phyloP scores from a whole-genome alignment of 2,888 invertebrate genomes.

The Drosophila colorata region DNA sequence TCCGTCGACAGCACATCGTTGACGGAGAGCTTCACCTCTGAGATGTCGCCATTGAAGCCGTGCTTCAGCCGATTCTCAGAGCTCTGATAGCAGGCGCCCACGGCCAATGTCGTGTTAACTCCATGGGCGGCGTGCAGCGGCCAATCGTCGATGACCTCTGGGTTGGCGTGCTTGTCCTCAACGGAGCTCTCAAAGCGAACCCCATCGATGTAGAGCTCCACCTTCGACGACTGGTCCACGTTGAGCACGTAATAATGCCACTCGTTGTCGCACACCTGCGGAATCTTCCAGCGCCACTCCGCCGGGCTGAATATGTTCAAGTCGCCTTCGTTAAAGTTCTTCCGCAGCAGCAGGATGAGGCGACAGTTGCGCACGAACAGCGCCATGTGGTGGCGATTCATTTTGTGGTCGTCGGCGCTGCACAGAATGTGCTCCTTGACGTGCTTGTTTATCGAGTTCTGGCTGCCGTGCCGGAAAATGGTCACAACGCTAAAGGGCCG shows the following conservation, averaged over 20 bases:
- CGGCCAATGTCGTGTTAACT: slow-evolving; percentile 95
- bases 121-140: slow-evolving; percentile 98
- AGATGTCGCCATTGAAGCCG: slow-evolving; percentile 85
- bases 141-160: slow-evolving; percentile 99
- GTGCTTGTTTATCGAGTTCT: slow-evolving; percentile 91
- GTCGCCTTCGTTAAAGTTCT: slow-evolving; percentile 97
- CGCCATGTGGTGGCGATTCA: slow-evolving; percentile 99
- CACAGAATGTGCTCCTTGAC: slow-evolving; percentile 98
- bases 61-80: slow-evolving; percentile 96
- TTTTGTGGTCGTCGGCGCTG: slow-evolving; percentile 98
- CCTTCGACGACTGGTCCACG: slow-evolving; percentile 92
- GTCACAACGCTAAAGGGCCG: slow-evolving; percentile 95
- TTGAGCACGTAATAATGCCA: slow-evolving; percentile 99
- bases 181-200: slow-evolving; percentile 85
- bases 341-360: slow-evolving; percentile 94
- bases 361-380: slow-evolving; percentile 98
- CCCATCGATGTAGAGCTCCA: slow-evolving; percentile 95
- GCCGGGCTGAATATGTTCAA: slow-evolving; percentile 98
- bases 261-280: slow-evolving; percentile 98
- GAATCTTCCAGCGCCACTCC: slow-evolving; percentile 99
- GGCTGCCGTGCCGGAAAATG: slow-evolving; percentile 96
- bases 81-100: slow-evolving; percentile 99
- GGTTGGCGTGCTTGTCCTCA: slow-evolving; percentile 89
- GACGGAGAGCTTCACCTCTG: slow-evolving; percentile 83
- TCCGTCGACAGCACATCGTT: slow-evolving; percentile 73